A percentile compares a stretch with the other conserved stretches of the same genome.
phyloP scores from a whole-genome alignment of 2,888 invertebrate species.

The Melanostoma scalare region DNA sequence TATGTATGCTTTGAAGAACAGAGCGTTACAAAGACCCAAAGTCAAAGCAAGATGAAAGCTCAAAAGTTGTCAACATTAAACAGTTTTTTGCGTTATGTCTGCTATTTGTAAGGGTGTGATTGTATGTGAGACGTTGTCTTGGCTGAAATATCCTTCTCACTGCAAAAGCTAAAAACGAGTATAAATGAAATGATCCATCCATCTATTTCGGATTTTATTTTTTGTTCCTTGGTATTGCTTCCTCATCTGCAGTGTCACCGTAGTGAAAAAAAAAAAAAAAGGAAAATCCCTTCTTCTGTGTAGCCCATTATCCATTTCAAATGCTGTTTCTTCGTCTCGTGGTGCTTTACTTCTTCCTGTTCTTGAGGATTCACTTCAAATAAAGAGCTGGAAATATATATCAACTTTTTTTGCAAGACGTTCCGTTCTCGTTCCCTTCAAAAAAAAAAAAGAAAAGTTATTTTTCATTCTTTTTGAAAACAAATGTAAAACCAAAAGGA shows the following conservation, averaged over 20 bases:
- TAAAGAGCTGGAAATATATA: slow-evolving; percentile 58
- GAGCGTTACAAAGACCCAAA: slow-evolving; percentile 23
- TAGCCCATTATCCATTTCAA: slow-evolving; percentile 60
- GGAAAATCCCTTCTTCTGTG: neutral
- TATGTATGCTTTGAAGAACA: slow-evolving; percentile 42
- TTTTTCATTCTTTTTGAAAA: slow-evolving; percentile 18
- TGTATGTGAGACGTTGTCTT: neutral
- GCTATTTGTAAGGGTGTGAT: neutral
- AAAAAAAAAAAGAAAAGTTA: slow-evolving; percentile 17
- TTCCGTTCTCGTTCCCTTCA: slow-evolving; percentile 10
- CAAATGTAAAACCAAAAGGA: slow-evolving; percentile 8
- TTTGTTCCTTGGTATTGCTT: slow-evolving; percentile 15
- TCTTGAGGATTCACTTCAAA: slow-evolving; percentile 69
- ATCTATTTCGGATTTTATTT: slow-evolving; percentile 44
- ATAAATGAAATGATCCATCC: slow-evolving; percentile 67
- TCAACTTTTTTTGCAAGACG: neutral
- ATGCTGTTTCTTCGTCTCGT: slow-evolving; percentile 13
- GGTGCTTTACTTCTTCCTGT: slow-evolving; percentile 9
- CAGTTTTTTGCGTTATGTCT: slow-evolving; percentile 27
- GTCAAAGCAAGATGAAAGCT: slow-evolving; percentile 57
- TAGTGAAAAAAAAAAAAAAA: neutral
- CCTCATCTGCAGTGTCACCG: slow-evolving; percentile 56
- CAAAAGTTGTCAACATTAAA: slow-evolving; percentile 69
- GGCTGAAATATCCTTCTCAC: slow-evolving; percentile 14
- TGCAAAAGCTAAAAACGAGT: slow-evolving; percentile 20